phyloP scores from a whole-genome alignment of 2,888 invertebrate genomes.

The Rutpela maculata region DNA sequence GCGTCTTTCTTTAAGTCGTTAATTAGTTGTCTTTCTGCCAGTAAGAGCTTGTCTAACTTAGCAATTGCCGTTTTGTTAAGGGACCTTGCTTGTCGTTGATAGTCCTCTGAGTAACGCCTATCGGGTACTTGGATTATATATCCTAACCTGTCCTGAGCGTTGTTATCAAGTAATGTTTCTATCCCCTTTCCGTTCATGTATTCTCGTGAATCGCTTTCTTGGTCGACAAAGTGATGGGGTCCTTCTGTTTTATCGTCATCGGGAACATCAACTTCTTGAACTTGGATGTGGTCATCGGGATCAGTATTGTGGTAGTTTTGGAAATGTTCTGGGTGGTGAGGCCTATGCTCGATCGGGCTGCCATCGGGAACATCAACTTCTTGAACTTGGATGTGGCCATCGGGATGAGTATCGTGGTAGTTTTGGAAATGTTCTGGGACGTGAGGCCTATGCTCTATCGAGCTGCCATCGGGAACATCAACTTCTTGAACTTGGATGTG shows the following conservation, averaged over 20 bases:
- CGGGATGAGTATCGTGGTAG: neutral
- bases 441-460: too few relatives aligned
- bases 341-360: too few relatives aligned
- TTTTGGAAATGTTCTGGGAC: neutral
- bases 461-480: neutral
- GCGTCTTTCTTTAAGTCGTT: slow-evolving; percentile 39
- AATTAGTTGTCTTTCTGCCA: slow-evolving; percentile 29
- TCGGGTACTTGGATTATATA: slow-evolving; percentile 48
- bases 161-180: neutral
- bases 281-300: neutral
- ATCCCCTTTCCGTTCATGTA: neutral
- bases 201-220: neutral
- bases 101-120: slow-evolving; percentile 40
- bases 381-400: neutral
- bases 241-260: neutral
- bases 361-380: neutral
- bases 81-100: slow-evolving; percentile 31
- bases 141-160: slow-evolving; percentile 13
- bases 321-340: neutral
- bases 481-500: neutral
- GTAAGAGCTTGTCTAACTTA: slow-evolving; percentile 22
- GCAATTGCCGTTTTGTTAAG: neutral
- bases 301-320: neutral
- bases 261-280: neutral
- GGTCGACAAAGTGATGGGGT: neutral